Evolutionary conservation across 2,888 invertebrate genomes (phyloP).

Genomic region (Halictus ligatus): DNA sequence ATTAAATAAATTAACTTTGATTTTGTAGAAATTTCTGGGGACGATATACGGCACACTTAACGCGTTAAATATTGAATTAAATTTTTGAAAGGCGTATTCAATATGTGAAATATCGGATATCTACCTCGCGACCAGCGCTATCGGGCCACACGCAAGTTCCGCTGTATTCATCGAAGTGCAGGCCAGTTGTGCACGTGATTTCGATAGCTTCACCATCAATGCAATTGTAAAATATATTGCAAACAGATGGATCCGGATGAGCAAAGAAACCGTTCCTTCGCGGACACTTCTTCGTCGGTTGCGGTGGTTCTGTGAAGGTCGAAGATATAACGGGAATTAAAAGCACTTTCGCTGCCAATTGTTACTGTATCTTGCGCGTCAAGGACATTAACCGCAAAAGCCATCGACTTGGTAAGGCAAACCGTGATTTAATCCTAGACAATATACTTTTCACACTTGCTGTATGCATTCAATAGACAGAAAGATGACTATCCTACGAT

Average conservation of each 20-base stretch:
- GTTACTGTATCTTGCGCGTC: constrained; percentile 55
- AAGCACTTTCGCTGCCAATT: constrained; percentile 35
- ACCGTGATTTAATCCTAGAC: constrained; percentile 17
- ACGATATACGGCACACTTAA: no score
- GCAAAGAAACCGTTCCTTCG: constrained; percentile 96
- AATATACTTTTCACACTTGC: not conserved
- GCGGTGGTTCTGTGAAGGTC: constrained; percentile 89
- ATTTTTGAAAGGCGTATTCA: not conserved
- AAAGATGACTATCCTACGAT: no score
- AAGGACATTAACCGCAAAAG: constrained; percentile 59
- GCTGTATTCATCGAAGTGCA: constrained; percentile 95
- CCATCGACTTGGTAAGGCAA: constrained; percentile 44
- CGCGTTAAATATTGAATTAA: not conserved
- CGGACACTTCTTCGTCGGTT: constrained; percentile 90
- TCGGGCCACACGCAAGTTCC: constrained; percentile 97
- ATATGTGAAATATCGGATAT: constrained; percentile 77
- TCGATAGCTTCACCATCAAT: constrained; percentile 93
- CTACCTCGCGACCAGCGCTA: constrained; percentile 91
- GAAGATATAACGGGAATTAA: constrained; percentile 30
- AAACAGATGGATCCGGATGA: constrained; percentile 92
- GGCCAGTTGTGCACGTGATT: constrained; percentile 93
- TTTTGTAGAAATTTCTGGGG: no score
- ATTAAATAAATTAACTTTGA: no score
- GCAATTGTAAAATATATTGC: constrained; percentile 95
- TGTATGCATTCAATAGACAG: not conserved